Evolutionary conservation across 2,888 invertebrate genomes (phyloP).

Genomic region (Apoda limacodes): DNA sequence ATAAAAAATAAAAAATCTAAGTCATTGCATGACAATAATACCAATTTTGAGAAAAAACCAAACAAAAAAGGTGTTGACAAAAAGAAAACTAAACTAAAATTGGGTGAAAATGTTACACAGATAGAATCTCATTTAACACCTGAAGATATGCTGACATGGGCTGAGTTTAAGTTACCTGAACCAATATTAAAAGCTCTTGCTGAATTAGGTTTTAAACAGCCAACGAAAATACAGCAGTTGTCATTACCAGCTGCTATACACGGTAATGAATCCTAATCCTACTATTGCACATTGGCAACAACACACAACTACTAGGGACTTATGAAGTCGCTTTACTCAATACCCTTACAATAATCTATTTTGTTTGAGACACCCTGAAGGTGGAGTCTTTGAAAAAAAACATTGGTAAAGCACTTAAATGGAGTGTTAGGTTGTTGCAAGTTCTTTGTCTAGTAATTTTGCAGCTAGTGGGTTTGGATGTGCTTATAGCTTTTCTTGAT

Average conservation of each 20-base stretch:
- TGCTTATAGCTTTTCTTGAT: no score
- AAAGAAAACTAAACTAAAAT: constrained; percentile 30
- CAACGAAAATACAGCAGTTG: constrained; percentile 90
- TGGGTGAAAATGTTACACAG: constrained; percentile 36
- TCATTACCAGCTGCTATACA: constrained; percentile 86
- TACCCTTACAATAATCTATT: no score
- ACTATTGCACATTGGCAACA: no score
- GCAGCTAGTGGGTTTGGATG: no score
- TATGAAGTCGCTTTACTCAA: no score
- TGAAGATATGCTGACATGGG: constrained; percentile 73
- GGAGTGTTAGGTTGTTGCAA: no score
- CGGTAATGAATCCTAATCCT: no score
- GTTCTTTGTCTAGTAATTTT: no score
- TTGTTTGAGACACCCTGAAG: no score
- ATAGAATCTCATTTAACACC: constrained; percentile 31
- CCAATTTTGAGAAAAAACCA: background rate
- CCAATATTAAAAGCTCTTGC: constrained; percentile 78
- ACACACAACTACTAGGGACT: no score
- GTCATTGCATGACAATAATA: constrained; percentile 3
- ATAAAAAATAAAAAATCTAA: constrained; percentile 10
- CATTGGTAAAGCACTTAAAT: no score
- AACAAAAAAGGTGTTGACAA: constrained; percentile 13
- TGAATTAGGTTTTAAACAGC: constrained; percentile 81
- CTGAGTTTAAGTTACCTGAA: constrained; percentile 75
- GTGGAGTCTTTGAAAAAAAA: no score